Conservation (phyloP, 2,888 invertebrate species). For the Unio delphinus region DNA sequence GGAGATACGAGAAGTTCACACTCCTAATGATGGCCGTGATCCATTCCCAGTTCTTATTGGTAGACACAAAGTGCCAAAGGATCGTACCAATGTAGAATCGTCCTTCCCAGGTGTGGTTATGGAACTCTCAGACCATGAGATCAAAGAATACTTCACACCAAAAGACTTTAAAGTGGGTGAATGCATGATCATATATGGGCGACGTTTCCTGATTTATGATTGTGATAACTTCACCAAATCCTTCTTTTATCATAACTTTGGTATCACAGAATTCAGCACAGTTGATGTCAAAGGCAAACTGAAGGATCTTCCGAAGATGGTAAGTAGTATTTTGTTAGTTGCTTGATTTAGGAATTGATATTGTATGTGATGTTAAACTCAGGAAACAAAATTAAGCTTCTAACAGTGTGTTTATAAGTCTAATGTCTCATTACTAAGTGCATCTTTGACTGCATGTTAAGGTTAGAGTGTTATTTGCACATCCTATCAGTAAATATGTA, state of each 20-base stretch:
- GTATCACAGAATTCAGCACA: conserved; percentile 70
- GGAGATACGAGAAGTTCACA: conserved; percentile 82
- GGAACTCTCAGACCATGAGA: conserved; percentile 81
- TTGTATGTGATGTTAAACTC: background rate
- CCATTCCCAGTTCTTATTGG: conserved; percentile 83
- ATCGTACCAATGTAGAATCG: conserved; percentile 61
- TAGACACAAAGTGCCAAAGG: conserved; percentile 78
- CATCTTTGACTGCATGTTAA: too few species aligned
- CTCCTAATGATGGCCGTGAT: conserved; percentile 82
- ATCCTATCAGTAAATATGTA: too few species aligned
- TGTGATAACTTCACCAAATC: conserved; percentile 86
- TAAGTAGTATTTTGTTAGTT: conserved; percentile 30
- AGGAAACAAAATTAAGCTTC: background rate
- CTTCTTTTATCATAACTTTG: conserved; percentile 78
- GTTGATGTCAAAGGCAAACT: conserved; percentile 63
- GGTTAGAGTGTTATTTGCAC: too few species aligned
- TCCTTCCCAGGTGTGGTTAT: conserved; percentile 76
- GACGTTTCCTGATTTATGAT: conserved; percentile 81
- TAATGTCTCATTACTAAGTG: too few species aligned
- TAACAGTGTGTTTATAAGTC: background rate
- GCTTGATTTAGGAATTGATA: background rate
- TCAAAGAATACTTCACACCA: conserved; percentile 84
- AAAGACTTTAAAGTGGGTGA: conserved; percentile 84
- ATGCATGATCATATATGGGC: conserved; percentile 70
- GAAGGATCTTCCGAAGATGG: conserved; percentile 65